A percentile compares a stretch with the other conserved stretches of the same genome.
These are phyloP conservation scores for Synergus japonicus DNA, from an alignment of 2,888 invertebrate species.

Conservation along the genomic window DNA sequence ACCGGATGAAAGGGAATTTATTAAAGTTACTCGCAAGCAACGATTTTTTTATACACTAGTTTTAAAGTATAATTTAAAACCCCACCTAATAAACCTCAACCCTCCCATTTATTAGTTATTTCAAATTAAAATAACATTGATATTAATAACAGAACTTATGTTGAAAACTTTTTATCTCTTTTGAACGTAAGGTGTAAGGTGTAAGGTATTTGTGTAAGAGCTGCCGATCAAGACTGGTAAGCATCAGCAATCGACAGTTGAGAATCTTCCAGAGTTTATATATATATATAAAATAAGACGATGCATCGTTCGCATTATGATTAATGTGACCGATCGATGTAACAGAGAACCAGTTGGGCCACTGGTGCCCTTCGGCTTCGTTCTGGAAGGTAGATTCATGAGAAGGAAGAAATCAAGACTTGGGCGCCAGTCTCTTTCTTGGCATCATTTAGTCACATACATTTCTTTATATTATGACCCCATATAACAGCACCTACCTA, in stretches of 20 bases:
- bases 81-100: no score
- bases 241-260: conserved; percentile 49
- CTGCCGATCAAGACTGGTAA: conserved; percentile 15
- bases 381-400: conserved; percentile 51
- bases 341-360: conserved; percentile 66
- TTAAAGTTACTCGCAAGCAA: not conserved
- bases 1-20: not conserved
- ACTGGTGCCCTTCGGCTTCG: conserved; percentile 63
- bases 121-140: not conserved
- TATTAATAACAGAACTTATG: not conserved
- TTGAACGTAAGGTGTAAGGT: not conserved
- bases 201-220: conserved; percentile 25
- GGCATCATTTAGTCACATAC: conserved; percentile 48
- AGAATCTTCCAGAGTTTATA: conserved; percentile 47
- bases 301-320: conserved; percentile 56
- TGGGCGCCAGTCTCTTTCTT: conserved; percentile 58
- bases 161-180: not conserved
- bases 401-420: conserved; percentile 61
- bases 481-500: not conserved
- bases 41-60: no score
- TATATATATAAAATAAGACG: no score
- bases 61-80: no score
- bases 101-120: not conserved
- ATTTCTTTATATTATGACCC: conserved; percentile 46
- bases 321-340: conserved; percentile 57